A percentile compares a stretch with the other conserved stretches of the same genome.
phyloP scores from a whole-genome alignment of 2,113 vertebrate genomes.

The Leptobrachium ailaonicum region DNA sequence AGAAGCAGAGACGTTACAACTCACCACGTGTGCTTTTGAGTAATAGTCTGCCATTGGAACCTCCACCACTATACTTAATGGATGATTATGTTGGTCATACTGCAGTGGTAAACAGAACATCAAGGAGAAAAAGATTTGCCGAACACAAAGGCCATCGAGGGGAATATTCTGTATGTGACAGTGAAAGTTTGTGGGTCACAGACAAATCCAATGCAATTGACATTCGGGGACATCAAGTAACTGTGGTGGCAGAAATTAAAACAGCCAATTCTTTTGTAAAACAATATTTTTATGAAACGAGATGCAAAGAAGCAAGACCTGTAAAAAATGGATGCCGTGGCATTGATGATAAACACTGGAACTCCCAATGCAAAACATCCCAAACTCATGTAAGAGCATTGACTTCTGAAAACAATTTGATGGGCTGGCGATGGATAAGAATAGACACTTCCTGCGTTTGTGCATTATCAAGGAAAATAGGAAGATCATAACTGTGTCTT shows the following conservation, averaged over 20 bases:
- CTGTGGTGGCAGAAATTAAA: constrained; percentile 85
- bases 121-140: constrained; percentile 79
- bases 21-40: constrained; percentile 92
- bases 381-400: constrained; percentile 92
- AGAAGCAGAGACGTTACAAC: constrained; percentile 87
- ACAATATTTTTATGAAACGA: constrained; percentile 95
- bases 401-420: constrained; percentile 76
- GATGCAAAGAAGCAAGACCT: constrained; percentile 80
- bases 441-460: constrained; percentile 97
- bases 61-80: constrained; percentile 83
- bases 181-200: constrained; percentile 90
- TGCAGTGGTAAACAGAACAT: constrained; percentile 75
- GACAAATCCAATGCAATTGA: constrained; percentile 90
- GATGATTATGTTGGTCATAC: constrained; percentile 82
- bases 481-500: constrained; percentile 75
- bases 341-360: constrained; percentile 97
- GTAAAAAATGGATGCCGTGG: constrained; percentile 87
- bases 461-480: constrained; percentile 90
- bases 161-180: constrained; percentile 96
- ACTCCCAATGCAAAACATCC: constrained; percentile 96
- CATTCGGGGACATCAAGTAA: constrained; percentile 81
- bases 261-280: constrained; percentile 80
- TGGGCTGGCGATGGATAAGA: constrained; percentile 95
- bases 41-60: constrained; percentile 82
- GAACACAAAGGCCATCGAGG: constrained; percentile 89